Conservation (phyloP, 2,888 invertebrate genomes). For the Drosophila atroscutellata region DNA sequence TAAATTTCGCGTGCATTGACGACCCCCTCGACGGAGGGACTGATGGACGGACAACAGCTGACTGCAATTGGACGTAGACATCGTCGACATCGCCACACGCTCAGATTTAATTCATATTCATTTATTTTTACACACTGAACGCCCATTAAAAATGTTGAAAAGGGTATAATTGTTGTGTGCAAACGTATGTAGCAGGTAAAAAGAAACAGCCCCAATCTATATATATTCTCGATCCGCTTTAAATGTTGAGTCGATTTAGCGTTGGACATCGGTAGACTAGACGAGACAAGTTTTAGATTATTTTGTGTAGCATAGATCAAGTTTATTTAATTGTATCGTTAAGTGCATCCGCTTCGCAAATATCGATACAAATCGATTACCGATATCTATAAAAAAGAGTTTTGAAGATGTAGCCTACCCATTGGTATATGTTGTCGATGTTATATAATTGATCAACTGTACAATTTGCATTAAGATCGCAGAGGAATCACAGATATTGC, state of each 20-base stretch:
- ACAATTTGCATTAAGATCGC: neutral
- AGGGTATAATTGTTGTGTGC: neutral
- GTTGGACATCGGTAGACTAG: neutral
- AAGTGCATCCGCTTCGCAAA: neutral
- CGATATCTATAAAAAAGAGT: neutral
- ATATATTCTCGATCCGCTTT: neutral
- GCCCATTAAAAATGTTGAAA: neutral
- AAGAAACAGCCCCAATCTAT: no score
- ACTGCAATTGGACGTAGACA: slow-evolving; percentile 28
- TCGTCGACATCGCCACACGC: slow-evolving; percentile 35
- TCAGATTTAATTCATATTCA: slow-evolving; percentile 53
- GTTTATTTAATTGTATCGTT: neutral
- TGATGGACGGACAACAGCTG: slow-evolving; percentile 1
- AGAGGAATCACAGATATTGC: neutral
- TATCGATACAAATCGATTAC: neutral
- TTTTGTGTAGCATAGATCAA: neutral
- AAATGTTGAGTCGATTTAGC: neutral
- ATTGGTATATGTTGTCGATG: neutral
- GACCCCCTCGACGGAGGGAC: slow-evolving; percentile 21
- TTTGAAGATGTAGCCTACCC: neutral
- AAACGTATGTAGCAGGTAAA: neutral
- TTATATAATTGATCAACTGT: neutral
- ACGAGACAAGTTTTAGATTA: neutral
- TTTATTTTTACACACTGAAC: slow-evolving; percentile 22
- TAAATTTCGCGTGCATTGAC: slow-evolving; percentile 69